phyloP scores from a whole-genome alignment of 2,888 invertebrate genomes.

The Tromatobia lineatoria region DNA sequence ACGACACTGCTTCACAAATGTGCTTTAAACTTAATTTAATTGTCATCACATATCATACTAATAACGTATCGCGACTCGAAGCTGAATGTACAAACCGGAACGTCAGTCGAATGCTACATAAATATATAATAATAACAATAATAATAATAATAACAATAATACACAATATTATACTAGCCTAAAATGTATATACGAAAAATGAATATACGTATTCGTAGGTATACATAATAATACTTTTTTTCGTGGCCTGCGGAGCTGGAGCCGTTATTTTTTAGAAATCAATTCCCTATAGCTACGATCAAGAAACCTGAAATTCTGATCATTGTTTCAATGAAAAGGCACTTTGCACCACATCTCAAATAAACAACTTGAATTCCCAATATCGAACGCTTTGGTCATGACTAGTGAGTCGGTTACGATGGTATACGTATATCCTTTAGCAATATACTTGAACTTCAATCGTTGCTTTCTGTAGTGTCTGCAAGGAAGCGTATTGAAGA shows the following conservation, averaged over 20 bases:
- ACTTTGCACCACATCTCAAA: neutral
- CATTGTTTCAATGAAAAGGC: neutral
- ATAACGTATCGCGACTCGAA: constrained; percentile 74
- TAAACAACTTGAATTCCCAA: neutral
- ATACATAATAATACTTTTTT: constrained; percentile 71
- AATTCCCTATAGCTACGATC: constrained; percentile 4
- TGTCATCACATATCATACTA: neutral
- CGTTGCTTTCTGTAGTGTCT: neutral
- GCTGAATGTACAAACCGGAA: constrained; percentile 84
- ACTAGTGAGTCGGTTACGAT: neutral
- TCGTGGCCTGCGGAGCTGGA: constrained; percentile 81
- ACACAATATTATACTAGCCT: constrained; percentile 81
- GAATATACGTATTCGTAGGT: constrained; percentile 81
- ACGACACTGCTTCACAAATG: neutral
- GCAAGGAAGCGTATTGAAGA: neutral
- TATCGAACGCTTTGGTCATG: neutral
- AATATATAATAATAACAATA: constrained; percentile 67
- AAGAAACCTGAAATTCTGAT: constrained; percentile 4
- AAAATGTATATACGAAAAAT: constrained; percentile 86
- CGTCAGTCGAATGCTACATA: constrained; percentile 82
- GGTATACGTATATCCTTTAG: neutral
- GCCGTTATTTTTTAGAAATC: constrained; percentile 63
- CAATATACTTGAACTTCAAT: neutral
- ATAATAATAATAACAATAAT: constrained; percentile 71
- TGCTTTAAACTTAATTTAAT: neutral